These are phyloP conservation scores for Archaeoteleia sp. DNA, from an alignment of 2,888 invertebrate species.

Conservation along the genomic window DNA sequence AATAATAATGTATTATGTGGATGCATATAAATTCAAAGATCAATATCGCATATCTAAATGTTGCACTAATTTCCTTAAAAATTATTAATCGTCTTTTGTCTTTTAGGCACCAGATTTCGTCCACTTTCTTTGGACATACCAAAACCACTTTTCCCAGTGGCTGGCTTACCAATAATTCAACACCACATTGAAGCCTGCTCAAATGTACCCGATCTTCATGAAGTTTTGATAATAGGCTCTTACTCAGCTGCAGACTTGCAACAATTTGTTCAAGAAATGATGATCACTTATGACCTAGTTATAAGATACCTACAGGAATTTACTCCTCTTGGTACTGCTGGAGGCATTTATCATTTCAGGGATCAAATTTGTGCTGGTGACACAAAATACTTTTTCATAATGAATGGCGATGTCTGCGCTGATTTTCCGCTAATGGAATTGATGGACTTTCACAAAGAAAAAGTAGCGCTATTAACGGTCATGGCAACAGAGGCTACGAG, in stretches of 20 bases:
- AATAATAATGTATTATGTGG: too few relatives aligned
- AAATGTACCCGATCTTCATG: constrained; percentile 85
- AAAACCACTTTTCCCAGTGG: constrained; percentile 97
- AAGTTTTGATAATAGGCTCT: constrained; percentile 95
- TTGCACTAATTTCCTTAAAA: too few relatives aligned
- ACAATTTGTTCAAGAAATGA: constrained; percentile 90
- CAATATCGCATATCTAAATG: too few relatives aligned
- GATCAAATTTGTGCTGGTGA: constrained; percentile 94
- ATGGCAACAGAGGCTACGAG: constrained; percentile 95
- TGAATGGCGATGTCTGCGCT: constrained; percentile 98
- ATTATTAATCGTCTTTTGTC: constrained; percentile 11
- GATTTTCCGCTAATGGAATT: constrained; percentile 94
- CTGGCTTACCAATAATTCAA: constrained; percentile 95
- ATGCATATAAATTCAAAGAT: too few relatives aligned
- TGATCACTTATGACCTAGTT: constrained; percentile 62
- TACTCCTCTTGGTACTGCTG: constrained; percentile 94
- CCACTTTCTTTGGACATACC: constrained; percentile 98
- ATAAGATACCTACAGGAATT: constrained; percentile 95
- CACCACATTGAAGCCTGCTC: constrained; percentile 97
- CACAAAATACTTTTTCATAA: constrained; percentile 92
- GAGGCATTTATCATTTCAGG: constrained; percentile 97
- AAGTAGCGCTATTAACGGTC: constrained; percentile 83
- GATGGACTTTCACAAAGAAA: constrained; percentile 82
- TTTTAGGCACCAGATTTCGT: constrained; percentile 94
- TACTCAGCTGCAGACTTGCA: constrained; percentile 90